These are phyloP conservation scores for Aphyosemion australe DNA, from an alignment of 2,113 vertebrate genomes.

Conservation along the genomic window DNA sequence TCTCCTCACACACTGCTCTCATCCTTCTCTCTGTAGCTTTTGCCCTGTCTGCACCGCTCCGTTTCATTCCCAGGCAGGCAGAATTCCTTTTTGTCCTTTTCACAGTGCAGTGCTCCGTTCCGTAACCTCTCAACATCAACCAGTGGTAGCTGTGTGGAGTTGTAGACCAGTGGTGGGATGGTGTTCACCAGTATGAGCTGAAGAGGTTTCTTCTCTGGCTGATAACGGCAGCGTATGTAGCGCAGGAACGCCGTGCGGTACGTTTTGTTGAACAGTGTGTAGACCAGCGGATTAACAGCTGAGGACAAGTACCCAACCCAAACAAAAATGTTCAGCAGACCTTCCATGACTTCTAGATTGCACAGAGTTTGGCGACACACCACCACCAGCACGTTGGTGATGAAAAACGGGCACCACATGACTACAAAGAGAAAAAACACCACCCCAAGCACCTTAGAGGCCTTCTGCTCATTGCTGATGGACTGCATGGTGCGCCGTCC, in stretches of 20 bases:
- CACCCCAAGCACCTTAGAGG: slow-evolving; percentile 95
- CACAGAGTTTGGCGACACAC: slow-evolving; percentile 86
- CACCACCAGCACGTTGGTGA: slow-evolving; percentile 94
- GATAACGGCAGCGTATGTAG: slow-evolving; percentile 91
- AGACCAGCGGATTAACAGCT: slow-evolving; percentile 92
- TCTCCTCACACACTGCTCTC: slow-evolving; percentile 59
- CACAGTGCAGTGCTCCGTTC: slow-evolving; percentile 57
- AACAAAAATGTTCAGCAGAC: slow-evolving; percentile 92
- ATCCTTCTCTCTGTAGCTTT: slow-evolving; percentile 16
- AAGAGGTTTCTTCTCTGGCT: slow-evolving; percentile 87
- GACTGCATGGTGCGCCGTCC: slow-evolving; percentile 92
- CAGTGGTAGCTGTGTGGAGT: slow-evolving; percentile 84
- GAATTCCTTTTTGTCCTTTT: slow-evolving; percentile 2
- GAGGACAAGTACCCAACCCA: slow-evolving; percentile 98
- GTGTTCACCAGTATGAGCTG: slow-evolving; percentile 95
- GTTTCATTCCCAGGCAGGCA: slow-evolving; percentile 16
- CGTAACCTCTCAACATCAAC: slow-evolving; percentile 75
- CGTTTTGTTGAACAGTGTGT: slow-evolving; percentile 94
- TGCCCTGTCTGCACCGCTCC: neutral
- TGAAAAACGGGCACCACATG: slow-evolving; percentile 98
- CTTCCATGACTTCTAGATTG: slow-evolving; percentile 79
- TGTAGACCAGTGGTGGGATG: slow-evolving; percentile 89
- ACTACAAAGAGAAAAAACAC: slow-evolving; percentile 97
- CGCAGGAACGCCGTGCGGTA: slow-evolving; percentile 91
- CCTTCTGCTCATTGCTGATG: slow-evolving; percentile 96